Evolutionary conservation across 2,797 vertebrate species (phyloP).

Genomic region (Sebastes kiyomatsui): DNA sequence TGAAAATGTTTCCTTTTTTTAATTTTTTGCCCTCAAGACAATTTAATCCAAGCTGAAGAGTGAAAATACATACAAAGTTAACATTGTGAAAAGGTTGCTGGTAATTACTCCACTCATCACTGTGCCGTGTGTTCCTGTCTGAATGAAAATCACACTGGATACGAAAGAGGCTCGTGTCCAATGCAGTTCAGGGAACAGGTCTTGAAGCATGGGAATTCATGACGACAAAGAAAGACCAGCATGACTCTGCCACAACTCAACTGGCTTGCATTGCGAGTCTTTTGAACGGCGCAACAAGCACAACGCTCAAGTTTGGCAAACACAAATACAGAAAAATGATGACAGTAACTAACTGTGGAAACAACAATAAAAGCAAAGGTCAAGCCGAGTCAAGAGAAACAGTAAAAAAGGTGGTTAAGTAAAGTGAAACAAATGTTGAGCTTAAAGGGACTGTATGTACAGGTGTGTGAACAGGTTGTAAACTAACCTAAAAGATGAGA

Average conservation of each 20-base stretch:
- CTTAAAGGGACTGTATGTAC: not conserved
- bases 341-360: not conserved
- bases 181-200: slow-evolving; percentile 12
- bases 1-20: slow-evolving; percentile 4
- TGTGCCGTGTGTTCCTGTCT: slow-evolving; percentile 23
- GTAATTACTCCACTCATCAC: slow-evolving; percentile 21
- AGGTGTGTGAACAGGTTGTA: no score
- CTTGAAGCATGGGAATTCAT: slow-evolving; percentile 7
- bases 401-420: not conserved
- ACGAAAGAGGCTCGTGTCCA: slow-evolving; percentile 19
- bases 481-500: no score
- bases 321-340: not conserved
- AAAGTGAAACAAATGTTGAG: not conserved
- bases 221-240: not conserved
- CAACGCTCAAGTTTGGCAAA: not conserved
- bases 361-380: not conserved
- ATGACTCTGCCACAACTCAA: slow-evolving; percentile 13
- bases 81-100: slow-evolving; percentile 38
- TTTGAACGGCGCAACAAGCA: not conserved
- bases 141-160: slow-evolving; percentile 38
- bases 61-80: slow-evolving; percentile 41
- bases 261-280: not conserved
- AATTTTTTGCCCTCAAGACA: slow-evolving; percentile 16
- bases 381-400: not conserved
- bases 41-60: slow-evolving; percentile 37